Base-by-base conservation (phyloP, 2,888 invertebrate genomes). In the Alsophila aescularia region DNA sequence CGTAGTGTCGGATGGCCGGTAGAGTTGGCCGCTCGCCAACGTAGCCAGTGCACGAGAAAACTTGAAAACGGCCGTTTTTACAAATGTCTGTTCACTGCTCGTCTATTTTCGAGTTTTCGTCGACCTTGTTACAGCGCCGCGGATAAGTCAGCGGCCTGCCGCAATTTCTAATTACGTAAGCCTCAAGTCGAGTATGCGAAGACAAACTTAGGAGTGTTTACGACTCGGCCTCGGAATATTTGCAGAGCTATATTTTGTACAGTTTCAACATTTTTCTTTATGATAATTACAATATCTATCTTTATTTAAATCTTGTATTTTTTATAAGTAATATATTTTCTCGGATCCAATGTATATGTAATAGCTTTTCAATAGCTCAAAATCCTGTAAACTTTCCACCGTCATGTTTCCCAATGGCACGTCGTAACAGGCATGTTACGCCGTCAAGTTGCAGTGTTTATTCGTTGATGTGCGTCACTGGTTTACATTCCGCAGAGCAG, bases 31-130 rank as follows among this genome's bases (percentile, higher is more conserved):
- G 55, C 36, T 40, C 37, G 88, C 89, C 90, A 90, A 77, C 63
- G 66, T 70, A 66, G 72, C 77, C 77, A 70, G 71, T 78, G 77
- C 73, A 76, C 77, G 72, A 71, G 73, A 78, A 87, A 86, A 83
- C 83, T 86, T 81, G 81, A 87, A 90, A 90, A 82, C 82, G 77
- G 59, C 75, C 45, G 81, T 86, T 90, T 90, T 88, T 85, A 88
- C 85, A 75, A 87, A 90, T 87, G 81, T 86, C 81, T 84, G 81
- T 81, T 85, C 75, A 79, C 77, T 76, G 78, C 78, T 77, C 70
- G 66, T 83, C 82, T 90, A 90, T 90, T 91, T 90, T 87, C 66
- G 82, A 79, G 75, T 75, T 83, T 76, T 71, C 70, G 73, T 61
- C 84, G 90, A 90, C 90, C 90, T 91, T 91, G 90, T 76, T 78